Evolutionary conservation across 2,797 vertebrate species (phyloP), one percentile per base, ranked within the genome.

Genomic region (Lepus townsendii): DNA sequence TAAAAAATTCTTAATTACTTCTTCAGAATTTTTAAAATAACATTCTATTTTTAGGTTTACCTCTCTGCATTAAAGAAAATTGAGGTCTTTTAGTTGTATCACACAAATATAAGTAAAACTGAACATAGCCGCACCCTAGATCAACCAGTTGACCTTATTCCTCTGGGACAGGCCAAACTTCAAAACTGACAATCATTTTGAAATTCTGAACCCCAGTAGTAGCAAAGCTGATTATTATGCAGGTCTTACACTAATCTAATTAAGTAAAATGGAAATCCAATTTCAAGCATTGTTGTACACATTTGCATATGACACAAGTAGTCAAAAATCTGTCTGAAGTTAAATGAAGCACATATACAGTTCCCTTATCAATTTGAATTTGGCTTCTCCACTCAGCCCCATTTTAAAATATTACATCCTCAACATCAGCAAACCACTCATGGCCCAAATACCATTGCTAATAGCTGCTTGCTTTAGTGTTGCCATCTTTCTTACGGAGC

Each of bases 271-370:
- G 96, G 92, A 97, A 98, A 97, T 97, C 95, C 95, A 97, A 98
- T 98, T 97, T 98, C 98, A 98, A 97, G 97, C 97, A 97, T 98
- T 98, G 97, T 97, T 98, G 97, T 97, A 97, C 95, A 96, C 82
- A 97, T 98, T 98, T 98, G 95, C 97, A 97, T 97, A 96, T 93
- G 95, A 97, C 89, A 96, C 88, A 95, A 96, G 87, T 57, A 96
- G 94, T 97, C 95, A 97, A 97, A 97, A 97, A 96, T 97, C 96
- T 96, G 83, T 96, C 96, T 96, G 54, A 91, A 96, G 90, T 95
- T 96, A 95, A 97, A 96, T 94, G 96, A 95, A 96, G 88, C 97
- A 95, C 95, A 92, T 86, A 71, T 83, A 93, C 73, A 84, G 79
- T 38, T 79, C 72, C 83, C 65, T 93, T 95, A 92, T 92, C 93